Percentiles rank a stretch among this genome's conserved stretches.
Evolutionary conservation across 1,140 invertebrate species (phyloP).

Genomic region (Eufriesea mexicana): DNA sequence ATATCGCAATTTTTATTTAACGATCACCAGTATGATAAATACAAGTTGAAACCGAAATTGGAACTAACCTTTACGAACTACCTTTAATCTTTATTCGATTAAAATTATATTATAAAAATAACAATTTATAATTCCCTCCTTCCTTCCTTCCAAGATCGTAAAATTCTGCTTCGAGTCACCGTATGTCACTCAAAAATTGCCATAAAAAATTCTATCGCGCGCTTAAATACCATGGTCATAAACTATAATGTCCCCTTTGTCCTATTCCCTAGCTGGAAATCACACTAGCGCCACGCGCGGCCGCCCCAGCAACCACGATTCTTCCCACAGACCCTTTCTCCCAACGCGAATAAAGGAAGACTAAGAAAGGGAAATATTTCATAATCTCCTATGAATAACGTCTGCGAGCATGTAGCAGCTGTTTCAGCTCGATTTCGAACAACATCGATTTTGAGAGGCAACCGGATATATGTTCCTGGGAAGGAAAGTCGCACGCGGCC

Average conservation of each 20-base stretch:
- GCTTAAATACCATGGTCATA: not conserved
- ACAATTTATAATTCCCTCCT: too few relatives aligned
- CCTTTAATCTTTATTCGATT: too few relatives aligned
- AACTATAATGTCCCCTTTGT: not conserved
- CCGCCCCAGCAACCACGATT: not conserved
- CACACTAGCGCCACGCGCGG: not conserved
- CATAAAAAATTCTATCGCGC: not conserved
- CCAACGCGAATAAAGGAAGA: not conserved
- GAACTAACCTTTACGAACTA: too few relatives aligned
- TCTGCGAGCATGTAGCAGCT: not conserved
- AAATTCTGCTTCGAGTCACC: too few relatives aligned
- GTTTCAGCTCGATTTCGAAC: conserved; percentile 2
- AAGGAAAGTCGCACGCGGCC: conserved; percentile 69
- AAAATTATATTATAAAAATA: too few relatives aligned
- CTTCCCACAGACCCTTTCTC: not conserved
- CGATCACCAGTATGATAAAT: too few relatives aligned
- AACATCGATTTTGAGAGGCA: conserved; percentile 40
- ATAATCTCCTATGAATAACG: not conserved
- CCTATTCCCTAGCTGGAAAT: too few relatives aligned
- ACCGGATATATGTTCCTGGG: conserved; percentile 66
- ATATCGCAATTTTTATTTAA: too few relatives aligned
- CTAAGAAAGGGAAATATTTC: not conserved
- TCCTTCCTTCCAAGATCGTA: too few relatives aligned
- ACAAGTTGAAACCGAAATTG: too few relatives aligned
- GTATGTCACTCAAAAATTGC: not conserved